Evolutionary conservation across 35 echinoderm and acorn worm species (phyloP).

Genomic region (Apostichopus parvimensis): DNA sequence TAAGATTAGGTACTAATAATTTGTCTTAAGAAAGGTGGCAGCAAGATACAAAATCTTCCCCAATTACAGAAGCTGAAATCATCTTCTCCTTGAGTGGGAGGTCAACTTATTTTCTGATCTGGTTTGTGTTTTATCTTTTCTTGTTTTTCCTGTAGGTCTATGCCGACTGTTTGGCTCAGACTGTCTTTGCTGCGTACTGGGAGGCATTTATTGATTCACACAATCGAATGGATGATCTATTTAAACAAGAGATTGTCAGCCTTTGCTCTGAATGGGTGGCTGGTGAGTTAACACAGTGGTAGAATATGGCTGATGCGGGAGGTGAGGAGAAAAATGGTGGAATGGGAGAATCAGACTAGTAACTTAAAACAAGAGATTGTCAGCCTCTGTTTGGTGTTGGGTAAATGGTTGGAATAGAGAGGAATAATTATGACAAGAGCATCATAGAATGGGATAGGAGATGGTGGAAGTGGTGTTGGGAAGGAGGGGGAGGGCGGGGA

Average conservation of each 20-base stretch:
- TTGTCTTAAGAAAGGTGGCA: too few species aligned
- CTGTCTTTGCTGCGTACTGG: slow-evolving; percentile 92
- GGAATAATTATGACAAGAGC: background rate
- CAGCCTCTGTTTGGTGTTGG: slow-evolving; percentile 74
- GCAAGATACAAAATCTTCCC: too few species aligned
- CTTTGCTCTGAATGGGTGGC: slow-evolving; percentile 87
- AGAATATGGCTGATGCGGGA: background rate
- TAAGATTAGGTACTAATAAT: too few species aligned
- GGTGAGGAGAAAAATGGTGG: too few species aligned
- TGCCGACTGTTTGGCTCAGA: slow-evolving; percentile 85
- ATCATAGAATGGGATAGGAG: too few species aligned
- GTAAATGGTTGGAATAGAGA: too few species aligned
- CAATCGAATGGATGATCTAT: slow-evolving; percentile 74
- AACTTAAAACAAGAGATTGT: slow-evolving; percentile 80
- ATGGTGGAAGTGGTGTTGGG: too few species aligned
- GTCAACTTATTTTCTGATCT: too few species aligned
- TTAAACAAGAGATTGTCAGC: slow-evolving; percentile 81
- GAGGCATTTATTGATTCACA: slow-evolving; percentile 97
- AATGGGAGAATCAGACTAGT: background rate
- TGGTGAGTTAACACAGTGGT: slow-evolving; percentile 48
- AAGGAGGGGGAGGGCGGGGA: too few species aligned
- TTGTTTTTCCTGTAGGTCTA: slow-evolving; percentile 3
- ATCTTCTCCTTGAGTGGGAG: too few species aligned
- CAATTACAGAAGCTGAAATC: too few species aligned
- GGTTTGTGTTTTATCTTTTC: background rate